Evolutionary conservation across 2,888 invertebrate species (phyloP), one percentile per base, ranked within the genome.

Genomic region (Rhyacophila evoluta): DNA sequence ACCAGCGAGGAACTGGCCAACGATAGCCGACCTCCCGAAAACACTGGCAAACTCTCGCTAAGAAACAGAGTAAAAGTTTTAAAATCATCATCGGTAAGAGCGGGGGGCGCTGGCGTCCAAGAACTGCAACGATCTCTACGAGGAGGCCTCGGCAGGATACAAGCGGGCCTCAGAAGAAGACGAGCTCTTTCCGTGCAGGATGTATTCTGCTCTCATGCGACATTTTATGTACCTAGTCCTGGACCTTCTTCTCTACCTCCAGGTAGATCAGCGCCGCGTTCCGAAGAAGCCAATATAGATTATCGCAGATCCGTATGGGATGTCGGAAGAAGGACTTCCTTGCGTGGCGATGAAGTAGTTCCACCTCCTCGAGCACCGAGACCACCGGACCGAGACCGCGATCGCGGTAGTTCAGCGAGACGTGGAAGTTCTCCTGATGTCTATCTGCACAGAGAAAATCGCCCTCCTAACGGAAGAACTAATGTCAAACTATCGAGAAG

Each of bases 151-250:
- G 94, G 92, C 79, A 92, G 93, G 84, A 91, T 94, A 78, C 93
- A 94, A 78, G 93, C 93, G 10, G 94, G 94, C 0, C 86, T 94
- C 78, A 88, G 94, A 70, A 91, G 90, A 83, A 88, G 93, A 74
- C 89, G 94, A 83, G 93, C 94, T 1, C 84, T 94, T 28, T 94
- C 93, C 72, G 94, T 94, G 10, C 93, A 93, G 83, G 94, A 94
- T 84, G 92, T 93, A 11, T 89, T 93, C 82, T 87, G 91, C 11
- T 90, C 90, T 79, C 90, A 90, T n/a, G 89, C 92, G 1, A 92
- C 91, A 4, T 94, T 94, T 85, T 94, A 94, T 85, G 94, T 94
- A 33, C 94, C 94, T 77, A 92, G 93, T 85, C 91, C 91, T 3
- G 74, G 85, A 84, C 81, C 85, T 84, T 76, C 84, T 82, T 78